phyloP scores from a whole-genome alignment of 2,113 vertebrate species.

The Arvicanthis niloticus region DNA sequence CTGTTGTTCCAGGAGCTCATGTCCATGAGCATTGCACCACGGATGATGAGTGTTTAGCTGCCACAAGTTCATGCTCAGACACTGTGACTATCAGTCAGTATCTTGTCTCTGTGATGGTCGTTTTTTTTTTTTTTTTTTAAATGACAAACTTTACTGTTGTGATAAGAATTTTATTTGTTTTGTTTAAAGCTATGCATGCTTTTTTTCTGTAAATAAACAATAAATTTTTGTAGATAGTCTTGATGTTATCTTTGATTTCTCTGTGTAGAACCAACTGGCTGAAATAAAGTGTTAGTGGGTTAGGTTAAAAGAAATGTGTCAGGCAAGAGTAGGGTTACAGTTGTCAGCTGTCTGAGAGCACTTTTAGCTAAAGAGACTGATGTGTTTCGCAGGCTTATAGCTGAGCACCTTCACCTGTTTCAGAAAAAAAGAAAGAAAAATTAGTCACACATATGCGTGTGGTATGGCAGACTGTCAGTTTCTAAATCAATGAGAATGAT shows the following conservation, averaged over 20 bases:
- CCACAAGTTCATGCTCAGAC: neutral
- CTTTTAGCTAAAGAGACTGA: conserved; percentile 51
- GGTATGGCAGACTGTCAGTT: conserved; percentile 33
- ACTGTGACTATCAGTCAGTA: conserved; percentile 34
- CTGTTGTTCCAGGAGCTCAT: conserved; percentile 98
- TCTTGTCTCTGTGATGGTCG: conserved; percentile 14
- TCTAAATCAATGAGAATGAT: neutral
- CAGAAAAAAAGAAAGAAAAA: conserved; percentile 76
- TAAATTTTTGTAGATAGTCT: conserved; percentile 86
- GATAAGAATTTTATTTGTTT: conserved; percentile 72
- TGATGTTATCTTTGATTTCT: conserved; percentile 76
- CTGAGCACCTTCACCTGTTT: conserved; percentile 86
- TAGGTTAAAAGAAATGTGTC: conserved; percentile 72
- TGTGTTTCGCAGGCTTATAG: conserved; percentile 80
- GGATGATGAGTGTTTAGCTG: conserved; percentile 94
- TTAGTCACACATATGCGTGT: conserved; percentile 14
- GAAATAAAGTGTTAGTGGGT: conserved; percentile 70
- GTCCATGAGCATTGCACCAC: conserved; percentile 99
- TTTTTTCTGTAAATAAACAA: conserved; percentile 88
- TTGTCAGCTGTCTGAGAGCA: conserved; percentile 65
- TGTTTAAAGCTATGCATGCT: conserved; percentile 73
- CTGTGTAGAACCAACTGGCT: conserved; percentile 73
- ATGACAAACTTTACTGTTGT: conserved; percentile 21
- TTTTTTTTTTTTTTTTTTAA: neutral
- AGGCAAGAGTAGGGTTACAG: conserved; percentile 75